A percentile compares a stretch with the other conserved stretches of the same genome.
phyloP scores from a whole-genome alignment of 2,888 invertebrate species.

The Tetragonisca angustula region DNA sequence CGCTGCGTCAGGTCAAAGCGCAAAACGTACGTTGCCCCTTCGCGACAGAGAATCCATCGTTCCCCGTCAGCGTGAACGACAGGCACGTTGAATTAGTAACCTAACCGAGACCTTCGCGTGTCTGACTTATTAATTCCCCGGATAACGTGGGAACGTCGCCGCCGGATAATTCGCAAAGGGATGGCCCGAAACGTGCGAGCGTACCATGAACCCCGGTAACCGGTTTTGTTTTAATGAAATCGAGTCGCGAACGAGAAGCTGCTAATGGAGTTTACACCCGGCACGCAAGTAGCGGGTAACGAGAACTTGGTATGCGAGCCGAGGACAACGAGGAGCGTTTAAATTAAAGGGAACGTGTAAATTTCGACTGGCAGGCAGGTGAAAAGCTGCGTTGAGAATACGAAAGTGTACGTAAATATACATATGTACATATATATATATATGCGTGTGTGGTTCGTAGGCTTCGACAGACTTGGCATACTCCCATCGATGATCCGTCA shows the following conservation, averaged over 20 bases:
- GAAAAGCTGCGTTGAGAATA: constrained; percentile 36
- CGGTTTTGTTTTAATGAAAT: constrained; percentile 62
- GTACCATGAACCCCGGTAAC: constrained; percentile 21
- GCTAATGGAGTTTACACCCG: constrained; percentile 56
- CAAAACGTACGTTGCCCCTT: background rate
- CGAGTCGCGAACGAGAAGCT: constrained; percentile 52
- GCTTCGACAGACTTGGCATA: too few relatives aligned
- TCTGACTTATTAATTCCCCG: constrained; percentile 46
- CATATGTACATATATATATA: too few relatives aligned
- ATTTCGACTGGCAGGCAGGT: constrained; percentile 11
- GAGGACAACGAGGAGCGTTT: constrained; percentile 44
- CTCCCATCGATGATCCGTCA: background rate
- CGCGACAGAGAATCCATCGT: background rate
- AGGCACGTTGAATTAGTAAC: constrained; percentile 31
- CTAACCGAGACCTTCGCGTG: constrained; percentile 7
- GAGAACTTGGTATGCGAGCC: constrained; percentile 50
- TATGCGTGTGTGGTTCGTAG: too few relatives aligned
- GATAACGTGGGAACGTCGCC: constrained; percentile 21
- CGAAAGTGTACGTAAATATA: constrained; percentile 19
- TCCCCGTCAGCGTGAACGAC: background rate
- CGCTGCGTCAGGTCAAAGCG: too few relatives aligned
- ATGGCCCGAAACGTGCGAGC: constrained; percentile 19
- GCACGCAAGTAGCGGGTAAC: constrained; percentile 33
- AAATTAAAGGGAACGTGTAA: constrained; percentile 50
- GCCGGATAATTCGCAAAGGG: constrained; percentile 34